Conservation (phyloP, 2,888 invertebrate genomes). For the Polyommatus iphigenia region DNA sequence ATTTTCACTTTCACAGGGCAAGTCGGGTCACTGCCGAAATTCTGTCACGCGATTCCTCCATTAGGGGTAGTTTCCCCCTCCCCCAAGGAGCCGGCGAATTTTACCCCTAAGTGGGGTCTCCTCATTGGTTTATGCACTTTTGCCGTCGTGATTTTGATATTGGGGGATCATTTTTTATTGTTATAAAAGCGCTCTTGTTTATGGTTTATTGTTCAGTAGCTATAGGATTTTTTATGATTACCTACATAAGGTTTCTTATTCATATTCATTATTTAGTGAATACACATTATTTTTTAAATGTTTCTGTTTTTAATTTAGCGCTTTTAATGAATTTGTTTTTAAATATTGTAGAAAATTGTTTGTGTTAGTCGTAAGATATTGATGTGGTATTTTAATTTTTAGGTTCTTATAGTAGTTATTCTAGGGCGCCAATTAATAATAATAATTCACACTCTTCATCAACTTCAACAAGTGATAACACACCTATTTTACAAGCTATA, state of each 20-base stretch:
- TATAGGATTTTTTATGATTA: neutral
- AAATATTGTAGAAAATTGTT: too few relatives aligned
- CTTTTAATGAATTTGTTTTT: too few relatives aligned
- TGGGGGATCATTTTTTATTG: slow-evolving; percentile 31
- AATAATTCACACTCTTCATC: too few relatives aligned
- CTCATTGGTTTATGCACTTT: slow-evolving; percentile 59
- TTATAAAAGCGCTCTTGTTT: neutral
- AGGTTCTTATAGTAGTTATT: too few relatives aligned
- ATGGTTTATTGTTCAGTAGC: neutral
- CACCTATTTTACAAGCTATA: slow-evolving; percentile 15
- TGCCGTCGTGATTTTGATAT: slow-evolving; percentile 52
- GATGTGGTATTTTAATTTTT: too few relatives aligned
- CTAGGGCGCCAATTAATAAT: too few relatives aligned
- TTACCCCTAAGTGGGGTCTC: slow-evolving; percentile 63
- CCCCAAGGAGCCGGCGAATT: slow-evolving; percentile 68
- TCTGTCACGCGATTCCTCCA: slow-evolving; percentile 79
- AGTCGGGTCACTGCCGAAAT: slow-evolving; percentile 78
- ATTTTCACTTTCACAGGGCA: slow-evolving; percentile 77
- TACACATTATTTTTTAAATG: too few relatives aligned
- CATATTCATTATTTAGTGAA: too few relatives aligned
- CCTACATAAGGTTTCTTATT: neutral
- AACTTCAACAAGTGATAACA: too few relatives aligned
- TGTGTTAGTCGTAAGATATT: too few relatives aligned
- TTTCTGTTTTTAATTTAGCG: too few relatives aligned
- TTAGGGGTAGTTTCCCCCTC: slow-evolving; percentile 71